These are phyloP conservation scores for Heliconius melpomene DNA, from an alignment of 1,140 invertebrate genomes.

Conservation along the genomic window DNA sequence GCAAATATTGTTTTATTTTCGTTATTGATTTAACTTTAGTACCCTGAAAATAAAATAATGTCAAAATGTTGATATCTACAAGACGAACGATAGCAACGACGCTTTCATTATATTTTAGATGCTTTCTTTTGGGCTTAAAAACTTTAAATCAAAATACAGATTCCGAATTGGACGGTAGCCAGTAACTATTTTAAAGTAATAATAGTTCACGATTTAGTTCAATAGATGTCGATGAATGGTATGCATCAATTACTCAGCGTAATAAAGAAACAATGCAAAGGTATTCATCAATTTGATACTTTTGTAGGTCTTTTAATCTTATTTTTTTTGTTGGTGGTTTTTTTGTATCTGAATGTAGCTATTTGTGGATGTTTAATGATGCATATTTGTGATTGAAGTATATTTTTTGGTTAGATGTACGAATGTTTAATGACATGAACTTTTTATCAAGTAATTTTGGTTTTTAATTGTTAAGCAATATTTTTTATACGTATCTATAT, in stretches of 20 bases:
- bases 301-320: constrained; percentile 16
- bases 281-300: constrained; percentile 31
- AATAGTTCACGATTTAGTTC: constrained; percentile 24
- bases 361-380: background rate
- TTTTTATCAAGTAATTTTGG: background rate
- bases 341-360: background rate
- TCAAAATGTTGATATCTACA: constrained; percentile 59
- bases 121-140: constrained; percentile 65
- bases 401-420: background rate
- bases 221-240: constrained; percentile 18
- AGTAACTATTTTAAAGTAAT: constrained; percentile 37
- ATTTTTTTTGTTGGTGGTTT: background rate
- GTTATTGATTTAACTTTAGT: constrained; percentile 39
- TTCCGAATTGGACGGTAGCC: constrained; percentile 36
- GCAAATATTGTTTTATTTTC: constrained; percentile 74
- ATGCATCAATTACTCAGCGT: constrained; percentile 15
- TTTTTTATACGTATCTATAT: background rate
- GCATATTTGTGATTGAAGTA: background rate
- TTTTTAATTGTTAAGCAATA: background rate
- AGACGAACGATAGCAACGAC: constrained; percentile 69
- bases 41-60: constrained; percentile 36
- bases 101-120: constrained; percentile 72
- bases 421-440: background rate
- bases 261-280: constrained; percentile 32
- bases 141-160: constrained; percentile 33